Percentiles rank a stretch among this genome's conserved stretches.
These are phyloP conservation scores for Aldrovandia affinis DNA, from an alignment of 2,797 vertebrate genomes.

Conservation along the genomic window DNA sequence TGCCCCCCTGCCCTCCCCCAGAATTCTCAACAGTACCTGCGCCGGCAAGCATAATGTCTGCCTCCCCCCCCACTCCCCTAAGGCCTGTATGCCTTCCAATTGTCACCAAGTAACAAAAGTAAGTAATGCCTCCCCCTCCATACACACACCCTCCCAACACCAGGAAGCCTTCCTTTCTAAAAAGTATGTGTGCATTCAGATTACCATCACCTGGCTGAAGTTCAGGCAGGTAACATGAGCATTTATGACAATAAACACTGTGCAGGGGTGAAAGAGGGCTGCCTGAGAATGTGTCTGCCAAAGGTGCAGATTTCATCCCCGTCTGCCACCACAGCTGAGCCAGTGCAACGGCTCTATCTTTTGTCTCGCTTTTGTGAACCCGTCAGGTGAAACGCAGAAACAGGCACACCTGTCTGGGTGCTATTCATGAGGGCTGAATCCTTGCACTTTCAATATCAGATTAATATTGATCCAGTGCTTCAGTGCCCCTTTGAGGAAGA, in stretches of 20 bases:
- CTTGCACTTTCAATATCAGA: conserved; percentile 76
- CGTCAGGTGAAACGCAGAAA: conserved; percentile 74
- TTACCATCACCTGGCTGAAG: conserved; percentile 56
- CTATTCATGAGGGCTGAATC: conserved; percentile 79
- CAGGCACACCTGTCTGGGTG: conserved; percentile 75
- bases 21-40: not conserved
- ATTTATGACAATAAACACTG: conserved; percentile 57
- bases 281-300: conserved; percentile 47
- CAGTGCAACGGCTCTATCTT: conserved; percentile 56
- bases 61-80: conserved; percentile 25
- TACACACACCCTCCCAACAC: not conserved
- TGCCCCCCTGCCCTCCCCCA: not conserved
- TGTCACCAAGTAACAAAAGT: not conserved
- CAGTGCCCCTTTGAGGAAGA: conserved; percentile 72
- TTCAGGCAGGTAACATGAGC: conserved; percentile 48
- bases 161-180: not conserved
- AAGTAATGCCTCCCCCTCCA: not conserved
- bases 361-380: conserved; percentile 67
- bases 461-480: conserved; percentile 80
- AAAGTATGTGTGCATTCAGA: conserved; percentile 29
- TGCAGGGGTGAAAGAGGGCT: conserved; percentile 35
- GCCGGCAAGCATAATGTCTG: conserved; percentile 41
- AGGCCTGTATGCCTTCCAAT: not conserved
- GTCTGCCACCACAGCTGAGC: conserved; percentile 57
- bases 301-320: conserved; percentile 75